These are phyloP conservation scores for Torymus auratus DNA, from an alignment of 2,888 invertebrate species.

Conservation along the genomic window DNA sequence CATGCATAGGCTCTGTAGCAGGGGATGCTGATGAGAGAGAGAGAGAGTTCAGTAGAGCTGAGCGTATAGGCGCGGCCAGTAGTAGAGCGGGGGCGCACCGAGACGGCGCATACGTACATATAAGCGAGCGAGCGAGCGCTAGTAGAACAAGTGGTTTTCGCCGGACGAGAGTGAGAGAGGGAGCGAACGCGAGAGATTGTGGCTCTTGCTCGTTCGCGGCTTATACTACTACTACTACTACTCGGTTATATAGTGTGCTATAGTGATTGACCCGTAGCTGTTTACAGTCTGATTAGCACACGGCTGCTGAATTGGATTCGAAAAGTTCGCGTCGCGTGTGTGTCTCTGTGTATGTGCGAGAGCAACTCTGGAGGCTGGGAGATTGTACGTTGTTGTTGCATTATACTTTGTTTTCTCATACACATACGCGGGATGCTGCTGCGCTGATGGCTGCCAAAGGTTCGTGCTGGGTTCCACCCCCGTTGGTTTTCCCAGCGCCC, in stretches of 20 bases:
- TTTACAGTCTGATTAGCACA: conserved; percentile 23
- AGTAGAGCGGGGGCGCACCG: not conserved
- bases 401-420: not conserved
- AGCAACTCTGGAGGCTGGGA: too few relatives aligned
- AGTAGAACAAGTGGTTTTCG: conserved; percentile 52
- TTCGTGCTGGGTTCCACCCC: too few relatives aligned
- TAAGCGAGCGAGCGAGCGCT: not conserved
- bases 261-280: conserved; percentile 18
- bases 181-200: too few relatives aligned
- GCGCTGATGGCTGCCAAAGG: too few relatives aligned
- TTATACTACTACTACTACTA: too few relatives aligned
- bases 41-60: conserved; percentile 31
- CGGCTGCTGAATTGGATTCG: not conserved
- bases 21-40: not conserved
- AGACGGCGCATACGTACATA: not conserved
- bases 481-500: too few relatives aligned
- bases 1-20: too few relatives aligned
- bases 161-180: conserved; percentile 8
- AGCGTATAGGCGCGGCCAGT: conserved; percentile 50
- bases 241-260: too few relatives aligned
- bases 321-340: too few relatives aligned
- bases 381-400: too few relatives aligned
- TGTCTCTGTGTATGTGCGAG: too few relatives aligned
- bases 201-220: too few relatives aligned
- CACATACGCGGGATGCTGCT: not conserved